Evolutionary conservation across 1,140 invertebrate species (phyloP).

Genomic region (Drosophila santomea): DNA sequence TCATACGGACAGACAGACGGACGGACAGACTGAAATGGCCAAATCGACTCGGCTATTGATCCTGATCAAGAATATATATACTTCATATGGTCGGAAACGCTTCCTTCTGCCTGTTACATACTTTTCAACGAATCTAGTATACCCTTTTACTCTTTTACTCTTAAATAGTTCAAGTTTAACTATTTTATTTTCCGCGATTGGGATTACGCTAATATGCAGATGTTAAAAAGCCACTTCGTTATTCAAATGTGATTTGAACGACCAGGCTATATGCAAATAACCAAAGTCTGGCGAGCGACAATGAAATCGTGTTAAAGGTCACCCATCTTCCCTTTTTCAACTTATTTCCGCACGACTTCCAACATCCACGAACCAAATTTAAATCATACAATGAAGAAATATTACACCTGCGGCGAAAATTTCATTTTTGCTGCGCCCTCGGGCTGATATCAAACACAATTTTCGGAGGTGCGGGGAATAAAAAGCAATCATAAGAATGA

Average conservation of each 20-base stretch:
- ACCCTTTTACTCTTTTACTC: too few relatives aligned
- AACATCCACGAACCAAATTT: slow-evolving; percentile 56
- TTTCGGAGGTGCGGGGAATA: slow-evolving; percentile 33
- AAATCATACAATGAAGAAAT: slow-evolving; percentile 72
- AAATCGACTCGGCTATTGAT: too few relatives aligned
- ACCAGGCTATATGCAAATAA: slow-evolving; percentile 51
- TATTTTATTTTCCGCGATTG: slow-evolving; percentile 6
- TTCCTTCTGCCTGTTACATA: too few relatives aligned
- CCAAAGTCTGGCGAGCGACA: slow-evolving; percentile 59
- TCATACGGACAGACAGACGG: too few relatives aligned
- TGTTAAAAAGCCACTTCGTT: slow-evolving; percentile 11
- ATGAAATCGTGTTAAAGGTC: slow-evolving; percentile 73
- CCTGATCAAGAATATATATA: too few relatives aligned
- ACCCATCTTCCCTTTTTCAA: slow-evolving; percentile 8
- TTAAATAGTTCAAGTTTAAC: not conserved
- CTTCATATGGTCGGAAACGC: too few relatives aligned
- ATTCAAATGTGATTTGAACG: slow-evolving; percentile 38
- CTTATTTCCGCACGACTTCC: slow-evolving; percentile 2
- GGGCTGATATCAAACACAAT: slow-evolving; percentile 63
- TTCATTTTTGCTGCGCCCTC: slow-evolving; percentile 42
- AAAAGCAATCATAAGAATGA: slow-evolving; percentile 69
- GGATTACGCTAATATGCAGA: slow-evolving; percentile 7
- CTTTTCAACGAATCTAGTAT: too few relatives aligned
- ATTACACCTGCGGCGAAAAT: slow-evolving; percentile 77
- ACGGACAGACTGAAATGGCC: too few relatives aligned